Evolutionary conservation across 2,888 invertebrate species (phyloP).

Genomic region (Ectropis crepuscularia): DNA sequence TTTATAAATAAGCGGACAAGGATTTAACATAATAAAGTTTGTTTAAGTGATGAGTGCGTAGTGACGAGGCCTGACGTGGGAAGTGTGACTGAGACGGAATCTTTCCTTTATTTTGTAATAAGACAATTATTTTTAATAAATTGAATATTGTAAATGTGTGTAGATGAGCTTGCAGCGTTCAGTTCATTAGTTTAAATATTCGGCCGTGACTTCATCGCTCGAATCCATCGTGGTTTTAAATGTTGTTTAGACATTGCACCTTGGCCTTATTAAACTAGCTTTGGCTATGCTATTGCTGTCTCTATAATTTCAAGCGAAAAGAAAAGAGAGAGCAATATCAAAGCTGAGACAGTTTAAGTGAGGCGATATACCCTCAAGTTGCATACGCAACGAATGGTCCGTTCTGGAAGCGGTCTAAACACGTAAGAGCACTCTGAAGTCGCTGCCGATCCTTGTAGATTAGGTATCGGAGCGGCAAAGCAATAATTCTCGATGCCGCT

Average conservation of each 20-base stretch:
- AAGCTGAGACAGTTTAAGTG: too few relatives aligned
- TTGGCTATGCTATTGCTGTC: too few relatives aligned
- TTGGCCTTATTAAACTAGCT: too few relatives aligned
- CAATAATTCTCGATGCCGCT: constrained; percentile 39
- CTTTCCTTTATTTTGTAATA: constrained; percentile 49
- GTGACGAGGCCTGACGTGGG: constrained; percentile 58
- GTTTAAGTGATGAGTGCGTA: constrained; percentile 51
- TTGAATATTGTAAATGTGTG: constrained; percentile 65
- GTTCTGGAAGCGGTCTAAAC: too few relatives aligned
- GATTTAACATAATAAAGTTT: constrained; percentile 69
- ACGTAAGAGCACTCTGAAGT: too few relatives aligned
- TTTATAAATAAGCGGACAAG: constrained; percentile 75
- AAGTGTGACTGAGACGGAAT: constrained; percentile 44
- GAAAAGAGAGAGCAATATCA: too few relatives aligned
- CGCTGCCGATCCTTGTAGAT: constrained; percentile 21
- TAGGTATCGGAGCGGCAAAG: constrained; percentile 50
- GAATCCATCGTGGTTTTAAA: too few relatives aligned
- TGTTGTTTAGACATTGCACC: too few relatives aligned
- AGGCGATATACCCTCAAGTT: too few relatives aligned
- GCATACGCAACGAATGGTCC: too few relatives aligned
- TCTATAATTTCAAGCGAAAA: too few relatives aligned
- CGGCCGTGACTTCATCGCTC: too few relatives aligned
- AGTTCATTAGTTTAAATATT: constrained; percentile 45
- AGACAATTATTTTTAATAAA: constrained; percentile 65
- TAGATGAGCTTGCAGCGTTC: constrained; percentile 81